These are phyloP conservation scores for Atopsyche davidsoni DNA, from an alignment of 1,140 invertebrate genomes.

Conservation along the genomic window DNA sequence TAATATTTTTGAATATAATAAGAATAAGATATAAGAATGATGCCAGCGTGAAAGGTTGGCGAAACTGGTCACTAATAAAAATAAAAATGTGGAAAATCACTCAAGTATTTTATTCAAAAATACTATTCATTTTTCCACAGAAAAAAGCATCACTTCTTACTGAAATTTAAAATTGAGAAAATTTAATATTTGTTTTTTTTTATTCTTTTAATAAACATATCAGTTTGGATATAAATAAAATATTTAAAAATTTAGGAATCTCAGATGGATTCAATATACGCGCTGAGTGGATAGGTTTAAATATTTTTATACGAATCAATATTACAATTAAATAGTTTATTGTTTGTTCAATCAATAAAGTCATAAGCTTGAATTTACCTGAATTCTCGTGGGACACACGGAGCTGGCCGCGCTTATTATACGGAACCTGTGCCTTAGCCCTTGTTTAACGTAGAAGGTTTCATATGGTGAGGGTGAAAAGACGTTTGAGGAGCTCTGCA, in stretches of 20 bases:
- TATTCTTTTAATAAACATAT: neutral
- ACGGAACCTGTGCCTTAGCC: slow-evolving; percentile 51
- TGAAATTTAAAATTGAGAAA: too few relatives aligned
- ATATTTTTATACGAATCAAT: neutral
- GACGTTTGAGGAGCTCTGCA: neutral
- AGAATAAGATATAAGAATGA: too few relatives aligned
- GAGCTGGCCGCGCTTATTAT: slow-evolving; percentile 52
- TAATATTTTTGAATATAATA: too few relatives aligned
- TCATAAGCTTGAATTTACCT: slow-evolving; percentile 22
- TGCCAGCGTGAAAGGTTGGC: too few relatives aligned
- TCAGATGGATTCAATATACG: neutral
- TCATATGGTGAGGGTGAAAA: slow-evolving; percentile 4
- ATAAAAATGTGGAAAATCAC: neutral
- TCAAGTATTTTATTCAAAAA: too few relatives aligned
- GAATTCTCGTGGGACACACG: slow-evolving; percentile 50
- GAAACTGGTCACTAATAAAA: neutral
- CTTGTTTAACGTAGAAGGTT: slow-evolving; percentile 32
- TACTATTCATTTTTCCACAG: too few relatives aligned
- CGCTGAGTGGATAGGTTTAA: neutral
- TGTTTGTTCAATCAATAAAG: neutral
- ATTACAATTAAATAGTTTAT: neutral
- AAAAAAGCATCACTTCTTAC: too few relatives aligned
- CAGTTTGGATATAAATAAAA: neutral
- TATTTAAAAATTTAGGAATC: neutral
- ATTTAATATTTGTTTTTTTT: too few relatives aligned